Evolutionary conservation across 1,140 invertebrate genomes (phyloP).

Genomic region (Cardiocondyla obscurior): DNA sequence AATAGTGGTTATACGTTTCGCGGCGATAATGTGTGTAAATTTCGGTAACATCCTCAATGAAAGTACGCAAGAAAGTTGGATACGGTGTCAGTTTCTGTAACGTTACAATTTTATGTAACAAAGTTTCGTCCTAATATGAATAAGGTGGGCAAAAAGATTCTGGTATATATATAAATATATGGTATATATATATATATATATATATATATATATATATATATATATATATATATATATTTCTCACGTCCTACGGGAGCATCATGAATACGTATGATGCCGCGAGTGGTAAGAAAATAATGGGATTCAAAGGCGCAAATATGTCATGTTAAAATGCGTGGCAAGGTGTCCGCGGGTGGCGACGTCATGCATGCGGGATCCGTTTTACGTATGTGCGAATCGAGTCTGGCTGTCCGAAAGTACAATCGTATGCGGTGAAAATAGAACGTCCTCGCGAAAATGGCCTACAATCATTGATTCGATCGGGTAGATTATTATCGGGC

Average conservation of each 20-base stretch:
- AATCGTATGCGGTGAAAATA: background rate
- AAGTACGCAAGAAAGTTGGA: conserved; percentile 15
- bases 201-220: background rate
- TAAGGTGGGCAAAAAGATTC: conserved; percentile 37
- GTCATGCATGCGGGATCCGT: background rate
- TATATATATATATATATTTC: background rate
- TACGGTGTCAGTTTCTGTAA: conserved; percentile 16
- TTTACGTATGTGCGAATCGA: conserved; percentile 2
- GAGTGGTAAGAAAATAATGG: conserved; percentile 57
- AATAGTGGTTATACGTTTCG: background rate
- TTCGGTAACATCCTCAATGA: background rate
- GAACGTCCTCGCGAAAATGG: conserved; percentile 4
- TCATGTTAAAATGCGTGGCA: conserved; percentile 52
- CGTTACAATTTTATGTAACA: conserved; percentile 27
- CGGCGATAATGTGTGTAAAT: background rate
- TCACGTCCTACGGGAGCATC: conserved; percentile 31
- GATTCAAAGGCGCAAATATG: conserved; percentile 58
- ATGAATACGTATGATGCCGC: conserved; percentile 55
- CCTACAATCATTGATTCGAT: conserved; percentile 56
- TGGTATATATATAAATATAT: background rate
- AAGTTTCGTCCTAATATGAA: conserved; percentile 51
- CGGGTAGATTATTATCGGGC: conserved; percentile 38
- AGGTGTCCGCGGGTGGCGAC: conserved; percentile 11
- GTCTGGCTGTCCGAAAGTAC: conserved; percentile 4
- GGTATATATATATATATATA: background rate